Evolutionary conservation across 2,888 invertebrate species (phyloP).

Genomic region (Rotaria magnacalcarata): DNA sequence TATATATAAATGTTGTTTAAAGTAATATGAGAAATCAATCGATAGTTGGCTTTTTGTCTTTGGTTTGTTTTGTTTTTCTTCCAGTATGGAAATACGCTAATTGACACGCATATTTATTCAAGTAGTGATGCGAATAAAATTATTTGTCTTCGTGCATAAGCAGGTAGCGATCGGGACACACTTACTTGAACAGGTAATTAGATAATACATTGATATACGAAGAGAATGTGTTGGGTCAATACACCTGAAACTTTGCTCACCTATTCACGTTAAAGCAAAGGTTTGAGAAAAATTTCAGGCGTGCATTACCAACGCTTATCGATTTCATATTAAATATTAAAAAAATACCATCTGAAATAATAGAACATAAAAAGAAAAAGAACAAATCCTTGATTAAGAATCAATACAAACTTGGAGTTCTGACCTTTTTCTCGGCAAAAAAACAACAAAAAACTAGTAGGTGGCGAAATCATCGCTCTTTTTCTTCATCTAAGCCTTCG

Average conservation of each 20-base stretch:
- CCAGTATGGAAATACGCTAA: neutral
- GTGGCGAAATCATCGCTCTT: neutral
- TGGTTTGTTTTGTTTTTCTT: neutral
- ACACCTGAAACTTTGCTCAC: conserved; percentile 38
- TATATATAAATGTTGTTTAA: neutral
- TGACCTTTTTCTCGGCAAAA: conserved; percentile 28
- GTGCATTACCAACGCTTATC: conserved; percentile 32
- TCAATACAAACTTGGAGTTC: conserved; percentile 23
- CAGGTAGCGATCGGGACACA: neutral
- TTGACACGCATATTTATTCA: neutral
- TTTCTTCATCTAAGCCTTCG: conserved; percentile 12
- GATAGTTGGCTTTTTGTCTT: neutral
- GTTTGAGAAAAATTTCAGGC: conserved; percentile 38
- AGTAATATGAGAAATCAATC: neutral
- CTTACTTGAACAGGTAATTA: neutral
- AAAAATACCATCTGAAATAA: neutral
- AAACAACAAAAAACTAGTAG: conserved; percentile 13
- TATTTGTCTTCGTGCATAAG: conserved; percentile 20
- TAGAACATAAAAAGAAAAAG: neutral
- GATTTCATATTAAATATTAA: neutral
- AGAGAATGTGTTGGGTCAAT: conserved; percentile 16
- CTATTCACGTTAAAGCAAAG: conserved; percentile 6
- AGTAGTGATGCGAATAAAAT: neutral
- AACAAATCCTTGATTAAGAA: conserved; percentile 11
- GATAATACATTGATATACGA: neutral